phyloP scores from a whole-genome alignment of 2,888 invertebrate genomes.

The Philaethria dido region DNA sequence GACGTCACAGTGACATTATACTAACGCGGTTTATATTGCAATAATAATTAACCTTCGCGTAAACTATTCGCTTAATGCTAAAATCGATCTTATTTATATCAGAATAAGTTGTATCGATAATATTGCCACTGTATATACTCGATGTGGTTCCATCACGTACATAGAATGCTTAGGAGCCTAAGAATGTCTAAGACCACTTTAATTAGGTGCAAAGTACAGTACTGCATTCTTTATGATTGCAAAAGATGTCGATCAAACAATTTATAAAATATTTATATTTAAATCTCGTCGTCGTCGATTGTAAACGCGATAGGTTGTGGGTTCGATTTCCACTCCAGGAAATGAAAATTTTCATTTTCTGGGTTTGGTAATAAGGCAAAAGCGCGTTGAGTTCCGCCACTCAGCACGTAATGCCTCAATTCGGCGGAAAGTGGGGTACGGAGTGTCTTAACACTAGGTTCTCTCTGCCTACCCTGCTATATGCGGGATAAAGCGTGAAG shows the following conservation, averaged over 20 bases:
- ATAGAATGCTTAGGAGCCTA: slow-evolving; percentile 13
- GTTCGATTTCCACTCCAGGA: too few relatives aligned
- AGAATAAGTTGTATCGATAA: neutral
- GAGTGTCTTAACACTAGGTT: too few relatives aligned
- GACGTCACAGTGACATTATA: slow-evolving; percentile 39
- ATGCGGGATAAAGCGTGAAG: too few relatives aligned
- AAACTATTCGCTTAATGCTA: slow-evolving; percentile 1
- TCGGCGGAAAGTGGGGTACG: too few relatives aligned
- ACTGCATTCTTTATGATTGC: slow-evolving; percentile 8
- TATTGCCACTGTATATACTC: neutral
- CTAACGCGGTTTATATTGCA: slow-evolving; percentile 35
- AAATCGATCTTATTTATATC: neutral
- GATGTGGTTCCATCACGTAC: slow-evolving; percentile 13
- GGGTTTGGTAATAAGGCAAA: too few relatives aligned
- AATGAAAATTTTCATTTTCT: too few relatives aligned
- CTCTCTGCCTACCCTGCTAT: too few relatives aligned
- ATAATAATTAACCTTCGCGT: slow-evolving; percentile 29
- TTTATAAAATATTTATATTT: too few relatives aligned
- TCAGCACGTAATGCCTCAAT: too few relatives aligned
- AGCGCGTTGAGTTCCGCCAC: too few relatives aligned
- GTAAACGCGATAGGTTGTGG: too few relatives aligned
- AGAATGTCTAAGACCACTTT: slow-evolving; percentile 17
- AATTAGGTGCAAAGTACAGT: slow-evolving; percentile 2
- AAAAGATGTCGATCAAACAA: slow-evolving; percentile 12
- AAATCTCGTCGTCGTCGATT: too few relatives aligned